Evolutionary conservation across 2,888 invertebrate species (phyloP).

Genomic region (Harmothoe impar): DNA sequence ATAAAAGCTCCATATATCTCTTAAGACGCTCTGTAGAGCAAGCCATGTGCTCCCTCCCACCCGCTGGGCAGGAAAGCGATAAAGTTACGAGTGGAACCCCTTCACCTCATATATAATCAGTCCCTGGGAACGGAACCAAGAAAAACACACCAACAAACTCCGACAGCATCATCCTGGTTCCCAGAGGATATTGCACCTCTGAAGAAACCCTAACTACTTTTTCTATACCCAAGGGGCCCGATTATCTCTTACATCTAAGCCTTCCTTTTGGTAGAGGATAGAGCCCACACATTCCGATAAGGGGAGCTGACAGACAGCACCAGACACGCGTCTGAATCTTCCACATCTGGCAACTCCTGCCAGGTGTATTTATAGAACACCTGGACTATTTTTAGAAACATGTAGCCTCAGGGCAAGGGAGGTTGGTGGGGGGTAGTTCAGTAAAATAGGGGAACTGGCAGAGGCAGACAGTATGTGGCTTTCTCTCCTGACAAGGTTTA

Average conservation of each 20-base stretch:
- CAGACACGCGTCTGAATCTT: neutral
- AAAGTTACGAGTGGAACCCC: neutral
- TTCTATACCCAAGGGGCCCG: neutral
- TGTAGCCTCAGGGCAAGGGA: neutral
- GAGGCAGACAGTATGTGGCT: neutral
- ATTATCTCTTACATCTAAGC: neutral
- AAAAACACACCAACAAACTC: constrained; percentile 12
- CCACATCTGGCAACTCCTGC: neutral
- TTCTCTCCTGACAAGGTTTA: constrained; percentile 7
- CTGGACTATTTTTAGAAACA: constrained; percentile 16
- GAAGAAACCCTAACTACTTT: neutral
- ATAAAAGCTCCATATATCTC: constrained; percentile 23
- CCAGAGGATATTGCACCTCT: neutral
- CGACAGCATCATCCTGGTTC: neutral
- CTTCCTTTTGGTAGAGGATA: neutral
- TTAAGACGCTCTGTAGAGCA: neutral
- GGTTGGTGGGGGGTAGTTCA: neutral
- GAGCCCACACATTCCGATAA: neutral
- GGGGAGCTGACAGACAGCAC: neutral
- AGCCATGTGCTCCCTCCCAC: constrained; percentile 3
- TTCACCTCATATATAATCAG: neutral
- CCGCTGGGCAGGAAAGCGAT: neutral
- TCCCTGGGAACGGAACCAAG: neutral
- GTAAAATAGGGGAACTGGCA: neutral
- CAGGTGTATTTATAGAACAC: constrained; percentile 1